phyloP scores from a whole-genome alignment of 2,888 invertebrate species.

The Ichneumoninae sp. region DNA sequence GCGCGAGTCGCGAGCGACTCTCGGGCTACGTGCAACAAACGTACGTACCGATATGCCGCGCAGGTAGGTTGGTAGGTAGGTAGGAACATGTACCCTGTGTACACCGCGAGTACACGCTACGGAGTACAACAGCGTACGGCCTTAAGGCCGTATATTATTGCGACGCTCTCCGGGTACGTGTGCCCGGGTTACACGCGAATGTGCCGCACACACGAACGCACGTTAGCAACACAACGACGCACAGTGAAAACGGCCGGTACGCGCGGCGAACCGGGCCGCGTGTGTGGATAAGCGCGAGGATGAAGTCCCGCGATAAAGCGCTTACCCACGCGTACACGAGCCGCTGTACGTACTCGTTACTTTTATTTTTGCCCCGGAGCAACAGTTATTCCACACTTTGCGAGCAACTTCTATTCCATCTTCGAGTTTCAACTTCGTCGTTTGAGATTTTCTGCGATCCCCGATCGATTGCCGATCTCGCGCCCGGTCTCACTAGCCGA shows the following conservation, averaged over 20 bases:
- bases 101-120: slow-evolving; percentile 41
- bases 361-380: not conserved
- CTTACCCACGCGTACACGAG: slow-evolving; percentile 78
- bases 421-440: not conserved
- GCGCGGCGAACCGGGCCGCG: slow-evolving; percentile 50
- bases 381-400: not conserved
- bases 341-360: not conserved
- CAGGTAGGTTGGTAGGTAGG: slow-evolving; percentile 32
- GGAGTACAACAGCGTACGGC: slow-evolving; percentile 27
- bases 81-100: slow-evolving; percentile 48
- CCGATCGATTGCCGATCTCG: not conserved
- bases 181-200: slow-evolving; percentile 56
- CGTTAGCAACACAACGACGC: slow-evolving; percentile 1
- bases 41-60: slow-evolving; percentile 46
- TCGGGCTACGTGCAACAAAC: slow-evolving; percentile 21
- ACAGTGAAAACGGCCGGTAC: slow-evolving; percentile 50
- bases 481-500: slow-evolving; percentile 8
- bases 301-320: slow-evolving; percentile 79
- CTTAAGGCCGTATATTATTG: slow-evolving; percentile 59
- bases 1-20: slow-evolving; percentile 39
- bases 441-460: not conserved
- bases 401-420: not conserved
- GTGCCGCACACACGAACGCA: not conserved
- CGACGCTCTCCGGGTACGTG: slow-evolving; percentile 48
- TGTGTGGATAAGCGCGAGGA: slow-evolving; percentile 70